Percentiles rank a stretch among this genome's conserved stretches.
Conservation (phyloP, 2,113 vertebrate genomes). For the Fregetta grallaria region DNA sequence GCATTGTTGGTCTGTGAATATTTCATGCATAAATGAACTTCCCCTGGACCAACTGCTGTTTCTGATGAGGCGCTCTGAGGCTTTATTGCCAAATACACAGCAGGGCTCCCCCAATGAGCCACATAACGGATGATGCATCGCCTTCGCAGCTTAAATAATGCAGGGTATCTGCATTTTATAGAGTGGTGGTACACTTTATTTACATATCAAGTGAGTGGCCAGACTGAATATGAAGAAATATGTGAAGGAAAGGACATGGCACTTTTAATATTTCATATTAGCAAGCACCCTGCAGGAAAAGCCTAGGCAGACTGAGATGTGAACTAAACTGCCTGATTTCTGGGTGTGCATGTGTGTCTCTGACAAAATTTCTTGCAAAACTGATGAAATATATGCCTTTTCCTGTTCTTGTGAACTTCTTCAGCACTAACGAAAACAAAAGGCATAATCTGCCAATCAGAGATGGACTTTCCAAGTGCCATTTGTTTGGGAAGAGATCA, state of each 20-base stretch:
- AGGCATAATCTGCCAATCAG: not conserved
- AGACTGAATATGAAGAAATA: conserved; percentile 76
- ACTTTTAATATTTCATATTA: conserved; percentile 78
- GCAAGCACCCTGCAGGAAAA: conserved; percentile 45
- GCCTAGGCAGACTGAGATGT: not conserved
- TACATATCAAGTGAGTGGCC: conserved; percentile 83
- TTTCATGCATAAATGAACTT: conserved; percentile 89
- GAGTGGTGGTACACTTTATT: conserved; percentile 77
- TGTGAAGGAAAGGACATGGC: conserved; percentile 50
- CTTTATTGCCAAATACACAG: conserved; percentile 86
- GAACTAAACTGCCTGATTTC: not conserved
- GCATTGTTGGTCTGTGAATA: conserved; percentile 85
- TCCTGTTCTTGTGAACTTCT: not conserved
- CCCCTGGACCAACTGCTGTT: conserved; percentile 84
- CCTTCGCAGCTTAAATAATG: conserved; percentile 81
- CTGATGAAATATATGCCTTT: not conserved
- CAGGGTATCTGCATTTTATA: conserved; percentile 70
- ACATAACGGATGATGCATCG: conserved; percentile 83
- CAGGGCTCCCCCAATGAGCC: conserved; percentile 83
- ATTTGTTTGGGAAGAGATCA: not conserved
- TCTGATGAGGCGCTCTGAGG: conserved; percentile 86
- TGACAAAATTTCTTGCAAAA: not conserved
- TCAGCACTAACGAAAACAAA: not conserved
- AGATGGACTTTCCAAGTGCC: not conserved
- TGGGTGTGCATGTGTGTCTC: not conserved